Base-by-base conservation (phyloP, 2,888 invertebrate species). In the Drosophila yooni region DNA sequence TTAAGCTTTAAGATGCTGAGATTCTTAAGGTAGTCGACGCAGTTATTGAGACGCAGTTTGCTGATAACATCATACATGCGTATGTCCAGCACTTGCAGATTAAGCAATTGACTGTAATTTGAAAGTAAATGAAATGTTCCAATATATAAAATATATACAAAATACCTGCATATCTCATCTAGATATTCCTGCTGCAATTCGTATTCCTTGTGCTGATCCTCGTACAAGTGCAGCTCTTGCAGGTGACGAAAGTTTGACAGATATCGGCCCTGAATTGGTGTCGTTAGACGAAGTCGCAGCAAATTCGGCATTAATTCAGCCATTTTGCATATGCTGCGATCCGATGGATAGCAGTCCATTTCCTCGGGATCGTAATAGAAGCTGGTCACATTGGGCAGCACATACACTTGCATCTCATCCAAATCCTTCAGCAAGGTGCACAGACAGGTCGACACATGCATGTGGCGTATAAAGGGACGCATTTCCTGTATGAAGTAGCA, bases 211-310 rank as follows among this genome's bases (percentile, higher is more conserved):
- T 88, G 82, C 59, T 86, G 80, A 34, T 89, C 89, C 18, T 87
- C 89, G 36, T 92, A 91, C 58, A 91, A 72, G 46, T 91, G 87
- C 0, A 91, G 56, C 58, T 91, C 91, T 46, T 91, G 79, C 51
- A 92, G 72, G 7, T 88, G 73, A n/a, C 71, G 67, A 27, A 91
- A 91, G 48, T 86, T 76, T 1, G 82, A 72, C 2, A 91, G 52
- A 43, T 83, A 81, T 7, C 83, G 82, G 1, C 91, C 91, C 13
- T 83, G 88, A 27, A 91, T 82, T 11, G 92, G 88, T 1, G 88
- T 91, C 0, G 83, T 90, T 6, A 92, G 71, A 25, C 86, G 84
- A 6, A 91, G 63, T 34, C 77, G 70, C 18, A 76, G 74, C 36
- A 92, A 66, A 67, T 89, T 91, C 11, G 91, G 91, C 77, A 91